A percentile compares a stretch with the other conserved stretches of the same genome.
These are phyloP conservation scores for Oscheius sp. DNA, from an alignment of 2,888 invertebrate genomes.

Conservation along the genomic window DNA sequence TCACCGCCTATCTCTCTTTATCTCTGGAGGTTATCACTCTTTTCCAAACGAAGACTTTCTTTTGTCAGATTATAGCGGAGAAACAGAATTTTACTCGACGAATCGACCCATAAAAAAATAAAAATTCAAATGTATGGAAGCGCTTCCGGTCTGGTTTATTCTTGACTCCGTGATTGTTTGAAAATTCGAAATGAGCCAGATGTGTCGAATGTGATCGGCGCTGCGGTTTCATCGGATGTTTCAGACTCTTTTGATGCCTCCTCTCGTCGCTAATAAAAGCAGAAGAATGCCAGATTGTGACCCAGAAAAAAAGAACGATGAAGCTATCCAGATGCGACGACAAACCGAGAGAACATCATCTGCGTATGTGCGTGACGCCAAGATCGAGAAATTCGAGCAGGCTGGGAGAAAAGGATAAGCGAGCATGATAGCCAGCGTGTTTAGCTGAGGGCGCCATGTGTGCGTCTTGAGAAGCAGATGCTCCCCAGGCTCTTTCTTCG, in stretches of 20 bases:
- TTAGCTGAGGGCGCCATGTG: constrained; percentile 19
- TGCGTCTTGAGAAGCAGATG: constrained; percentile 7
- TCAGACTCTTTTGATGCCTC: too few relatives aligned
- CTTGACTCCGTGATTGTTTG: constrained; percentile 1
- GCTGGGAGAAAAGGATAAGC: constrained; percentile 20
- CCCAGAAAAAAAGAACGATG: too few relatives aligned
- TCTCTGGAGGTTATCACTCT: too few relatives aligned
- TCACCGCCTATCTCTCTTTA: too few relatives aligned
- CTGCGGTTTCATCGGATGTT: too few relatives aligned
- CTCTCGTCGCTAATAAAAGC: too few relatives aligned
- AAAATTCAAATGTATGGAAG: too few relatives aligned
- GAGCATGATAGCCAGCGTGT: background rate
- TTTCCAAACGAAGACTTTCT: too few relatives aligned
- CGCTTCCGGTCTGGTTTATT: constrained; percentile 8
- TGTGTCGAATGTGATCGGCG: background rate
- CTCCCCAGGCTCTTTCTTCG: background rate
- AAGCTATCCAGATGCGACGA: background rate
- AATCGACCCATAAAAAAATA: too few relatives aligned
- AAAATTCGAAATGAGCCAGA: background rate
- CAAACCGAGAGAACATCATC: background rate
- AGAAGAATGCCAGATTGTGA: too few relatives aligned
- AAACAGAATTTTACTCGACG: too few relatives aligned
- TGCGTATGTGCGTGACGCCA: background rate
- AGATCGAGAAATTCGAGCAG: constrained; percentile 15
- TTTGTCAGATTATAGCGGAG: too few relatives aligned